These are phyloP conservation scores for Aricia artaxerxes DNA, from an alignment of 2,888 invertebrate genomes.

Conservation along the genomic window DNA sequence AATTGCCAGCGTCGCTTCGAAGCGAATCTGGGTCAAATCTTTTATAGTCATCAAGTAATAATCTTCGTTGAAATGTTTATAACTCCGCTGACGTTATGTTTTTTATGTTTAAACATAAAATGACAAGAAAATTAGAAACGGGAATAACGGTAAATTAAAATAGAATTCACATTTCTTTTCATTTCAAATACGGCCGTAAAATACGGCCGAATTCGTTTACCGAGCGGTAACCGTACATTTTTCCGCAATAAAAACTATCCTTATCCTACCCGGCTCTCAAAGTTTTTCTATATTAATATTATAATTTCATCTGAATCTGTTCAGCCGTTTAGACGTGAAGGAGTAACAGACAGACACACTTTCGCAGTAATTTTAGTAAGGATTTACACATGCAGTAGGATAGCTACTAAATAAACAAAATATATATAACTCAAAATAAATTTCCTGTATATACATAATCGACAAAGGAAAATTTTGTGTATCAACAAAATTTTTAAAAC, in stretches of 20 bases:
- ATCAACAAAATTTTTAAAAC: constrained; percentile 13
- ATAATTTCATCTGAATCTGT: not conserved
- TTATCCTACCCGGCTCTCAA: too few relatives aligned
- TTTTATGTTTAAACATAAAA: not conserved
- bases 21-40: not conserved
- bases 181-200: too few relatives aligned
- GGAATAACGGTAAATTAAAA: not conserved
- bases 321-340: not conserved
- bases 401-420: not conserved
- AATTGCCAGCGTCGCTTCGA: not conserved
- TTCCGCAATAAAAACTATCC: not conserved
- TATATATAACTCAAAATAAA: not conserved
- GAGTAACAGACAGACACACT: not conserved
- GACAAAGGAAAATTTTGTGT: constrained; percentile 15
- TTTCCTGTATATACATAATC: not conserved
- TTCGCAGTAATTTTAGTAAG: not conserved
- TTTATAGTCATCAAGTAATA: not conserved
- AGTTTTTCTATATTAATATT: not conserved
- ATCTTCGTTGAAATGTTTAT: not conserved
- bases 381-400: not conserved
- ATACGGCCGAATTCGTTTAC: not conserved
- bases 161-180: not conserved
- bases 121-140: not conserved
- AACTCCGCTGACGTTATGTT: not conserved
- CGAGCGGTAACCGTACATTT: not conserved